Evolutionary conservation across 2,113 vertebrate genomes (phyloP).

Genomic region (Astur gentilis): DNA sequence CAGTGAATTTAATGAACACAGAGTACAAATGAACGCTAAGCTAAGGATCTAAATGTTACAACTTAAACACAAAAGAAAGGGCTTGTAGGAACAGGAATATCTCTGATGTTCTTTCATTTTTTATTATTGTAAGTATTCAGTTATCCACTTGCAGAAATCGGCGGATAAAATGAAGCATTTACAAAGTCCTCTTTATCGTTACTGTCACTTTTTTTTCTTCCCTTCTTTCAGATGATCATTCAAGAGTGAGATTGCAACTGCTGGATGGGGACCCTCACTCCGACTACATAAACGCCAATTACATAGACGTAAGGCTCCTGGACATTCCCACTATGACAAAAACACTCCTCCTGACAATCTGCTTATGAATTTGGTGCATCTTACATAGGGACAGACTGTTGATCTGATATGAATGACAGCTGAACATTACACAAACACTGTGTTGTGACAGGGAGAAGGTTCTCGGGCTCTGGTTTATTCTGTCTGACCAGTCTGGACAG

Average conservation of each 20-base stretch:
- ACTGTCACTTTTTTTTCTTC: constrained; percentile 54
- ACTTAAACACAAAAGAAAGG: not conserved
- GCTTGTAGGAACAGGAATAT: not conserved
- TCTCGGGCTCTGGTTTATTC: constrained; percentile 20
- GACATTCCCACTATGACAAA: not conserved
- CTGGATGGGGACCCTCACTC: constrained; percentile 95
- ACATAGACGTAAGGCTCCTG: constrained; percentile 87
- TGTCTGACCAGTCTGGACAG: not conserved
- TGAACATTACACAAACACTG: not conserved
- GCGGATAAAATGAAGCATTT: not conserved
- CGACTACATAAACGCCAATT: constrained; percentile 98
- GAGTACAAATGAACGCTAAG: not conserved
- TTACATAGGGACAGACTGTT: not conserved
- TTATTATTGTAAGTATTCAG: not conserved
- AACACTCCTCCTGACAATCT: not conserved
- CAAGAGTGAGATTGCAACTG: constrained; percentile 90
- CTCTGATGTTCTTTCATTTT: not conserved
- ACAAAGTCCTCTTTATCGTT: constrained; percentile 34
- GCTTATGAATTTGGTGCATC: not conserved
- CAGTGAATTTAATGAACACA: not conserved
- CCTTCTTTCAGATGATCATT: constrained; percentile 89
- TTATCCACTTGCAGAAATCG: not conserved
- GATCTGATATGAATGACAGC: not conserved
- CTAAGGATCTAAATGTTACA: not conserved
- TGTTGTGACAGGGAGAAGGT: constrained; percentile 48